Evolutionary conservation across 2,888 invertebrate genomes (phyloP).

Genomic region (Idaea dimidiata): DNA sequence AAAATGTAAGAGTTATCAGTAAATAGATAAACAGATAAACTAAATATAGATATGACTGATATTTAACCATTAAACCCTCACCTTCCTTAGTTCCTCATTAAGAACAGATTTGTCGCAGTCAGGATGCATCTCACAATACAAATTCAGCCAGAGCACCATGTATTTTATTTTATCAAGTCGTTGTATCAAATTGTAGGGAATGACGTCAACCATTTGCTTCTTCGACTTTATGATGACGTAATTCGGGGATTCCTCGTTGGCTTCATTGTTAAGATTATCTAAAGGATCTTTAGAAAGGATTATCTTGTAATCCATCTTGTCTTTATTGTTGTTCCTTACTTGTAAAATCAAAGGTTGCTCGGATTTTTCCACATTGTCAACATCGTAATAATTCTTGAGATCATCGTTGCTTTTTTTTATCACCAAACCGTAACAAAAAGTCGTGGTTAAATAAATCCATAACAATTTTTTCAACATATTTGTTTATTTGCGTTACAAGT

Average conservation of each 20-base stretch:
- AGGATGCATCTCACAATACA: constrained; percentile 49
- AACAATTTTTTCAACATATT: constrained; percentile 22
- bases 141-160: constrained; percentile 46
- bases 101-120: constrained; percentile 44
- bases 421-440: constrained; percentile 25
- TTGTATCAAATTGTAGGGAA: constrained; percentile 32
- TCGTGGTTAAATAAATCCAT: constrained; percentile 19
- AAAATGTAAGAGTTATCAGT: too few species aligned
- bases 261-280: constrained; percentile 25
- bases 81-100: constrained; percentile 42
- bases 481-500: constrained; percentile 3
- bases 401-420: constrained; percentile 26
- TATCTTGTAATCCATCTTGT: constrained; percentile 29
- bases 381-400: constrained; percentile 29
- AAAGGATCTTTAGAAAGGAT: constrained; percentile 26
- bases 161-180: constrained; percentile 40
- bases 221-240: constrained; percentile 41
- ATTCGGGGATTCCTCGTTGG: constrained; percentile 22
- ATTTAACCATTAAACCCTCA: constrained; percentile 21
- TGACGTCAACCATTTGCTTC: constrained; percentile 33
- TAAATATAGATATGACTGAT: too few species aligned
- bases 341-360: constrained; percentile 31
- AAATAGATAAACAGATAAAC: too few species aligned
- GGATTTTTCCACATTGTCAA: constrained; percentile 28
- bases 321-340: constrained; percentile 26